Evolutionary conservation across 1,140 invertebrate genomes (phyloP).

Genomic region (Euura lappo): DNA sequence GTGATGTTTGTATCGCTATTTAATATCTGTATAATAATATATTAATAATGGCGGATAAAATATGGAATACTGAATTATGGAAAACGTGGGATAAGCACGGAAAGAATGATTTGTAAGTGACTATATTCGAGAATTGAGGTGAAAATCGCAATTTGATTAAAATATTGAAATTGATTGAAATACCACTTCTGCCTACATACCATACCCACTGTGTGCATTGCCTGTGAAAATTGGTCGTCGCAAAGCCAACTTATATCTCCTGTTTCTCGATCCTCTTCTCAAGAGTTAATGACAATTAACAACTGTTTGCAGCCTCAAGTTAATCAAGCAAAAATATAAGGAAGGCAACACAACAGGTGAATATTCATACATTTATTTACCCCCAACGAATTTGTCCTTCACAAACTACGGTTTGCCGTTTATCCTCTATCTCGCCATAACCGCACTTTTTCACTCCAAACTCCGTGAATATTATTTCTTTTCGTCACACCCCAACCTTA

Average conservation of each 20-base stretch:
- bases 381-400: background rate
- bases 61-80: slow-evolving; percentile 65
- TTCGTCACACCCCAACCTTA: slow-evolving; percentile 65
- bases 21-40: slow-evolving; percentile 27
- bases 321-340: slow-evolving; percentile 58
- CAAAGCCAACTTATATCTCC: slow-evolving; percentile 39
- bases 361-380: slow-evolving; percentile 14
- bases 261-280: slow-evolving; percentile 42
- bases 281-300: slow-evolving; percentile 57
- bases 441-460: slow-evolving; percentile 7
- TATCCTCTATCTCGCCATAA: background rate
- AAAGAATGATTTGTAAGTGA: slow-evolving; percentile 71
- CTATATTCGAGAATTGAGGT: slow-evolving; percentile 35
- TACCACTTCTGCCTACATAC: background rate
- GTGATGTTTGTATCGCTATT: slow-evolving; percentile 42
- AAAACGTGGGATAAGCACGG: slow-evolving; percentile 72
- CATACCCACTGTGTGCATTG: slow-evolving; percentile 22
- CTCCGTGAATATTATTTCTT: slow-evolving; percentile 56
- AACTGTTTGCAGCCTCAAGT: slow-evolving; percentile 60
- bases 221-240: slow-evolving; percentile 43
- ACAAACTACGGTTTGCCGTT: background rate
- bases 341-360: slow-evolving; percentile 56
- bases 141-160: slow-evolving; percentile 34
- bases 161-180: slow-evolving; percentile 40
- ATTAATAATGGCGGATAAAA: slow-evolving; percentile 58